Percentiles rank a stretch among this genome's conserved stretches.
Evolutionary conservation across 2,113 vertebrate genomes (phyloP).

Genomic region (Gobiocypris rarus): DNA sequence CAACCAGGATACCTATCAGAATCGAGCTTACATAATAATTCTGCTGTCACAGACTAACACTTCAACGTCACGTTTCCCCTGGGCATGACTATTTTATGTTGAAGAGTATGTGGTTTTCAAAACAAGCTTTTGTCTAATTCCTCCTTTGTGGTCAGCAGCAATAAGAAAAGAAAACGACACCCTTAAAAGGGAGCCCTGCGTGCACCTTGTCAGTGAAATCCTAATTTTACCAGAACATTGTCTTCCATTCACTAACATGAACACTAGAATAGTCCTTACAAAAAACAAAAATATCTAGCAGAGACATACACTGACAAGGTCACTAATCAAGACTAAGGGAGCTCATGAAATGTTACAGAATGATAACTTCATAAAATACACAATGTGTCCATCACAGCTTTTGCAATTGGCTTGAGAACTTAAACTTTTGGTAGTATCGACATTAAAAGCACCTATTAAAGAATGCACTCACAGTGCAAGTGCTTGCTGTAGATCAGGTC

Average conservation of each 20-base stretch:
- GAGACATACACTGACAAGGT: slow-evolving; percentile 62
- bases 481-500: not conserved
- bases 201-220: not conserved
- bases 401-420: not conserved
- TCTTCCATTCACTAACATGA: not conserved
- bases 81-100: slow-evolving; percentile 6
- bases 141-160: slow-evolving; percentile 21
- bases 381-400: not conserved
- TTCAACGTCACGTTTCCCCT: not conserved
- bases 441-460: not conserved
- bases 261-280: not conserved
- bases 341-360: slow-evolving; percentile 29
- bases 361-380: slow-evolving; percentile 38
- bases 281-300: slow-evolving; percentile 59
- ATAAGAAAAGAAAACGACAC: slow-evolving; percentile 33
- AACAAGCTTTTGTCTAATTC: slow-evolving; percentile 29
- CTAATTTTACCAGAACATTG: not conserved
- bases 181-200: not conserved
- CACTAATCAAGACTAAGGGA: slow-evolving; percentile 31
- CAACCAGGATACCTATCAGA: not conserved
- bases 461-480: not conserved
- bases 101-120: slow-evolving; percentile 21
- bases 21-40: not conserved
- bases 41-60: not conserved
- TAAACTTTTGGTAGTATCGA: not conserved